Conservation (phyloP, 2,888 invertebrate genomes). For the Campoplex nolae region DNA sequence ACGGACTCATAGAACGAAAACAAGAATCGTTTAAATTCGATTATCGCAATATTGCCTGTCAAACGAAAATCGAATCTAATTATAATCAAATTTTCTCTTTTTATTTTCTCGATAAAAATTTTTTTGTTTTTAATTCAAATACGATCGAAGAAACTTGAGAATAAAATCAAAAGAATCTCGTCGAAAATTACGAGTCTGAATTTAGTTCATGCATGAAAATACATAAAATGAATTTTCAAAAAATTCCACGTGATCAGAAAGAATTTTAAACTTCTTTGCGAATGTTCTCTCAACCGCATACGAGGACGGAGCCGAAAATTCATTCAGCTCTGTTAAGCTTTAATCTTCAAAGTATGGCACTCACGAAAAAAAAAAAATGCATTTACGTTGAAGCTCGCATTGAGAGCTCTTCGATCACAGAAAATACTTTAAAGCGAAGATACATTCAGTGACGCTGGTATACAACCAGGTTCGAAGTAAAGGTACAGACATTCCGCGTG, state of each 20-base stretch:
- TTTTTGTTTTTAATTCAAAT: not conserved
- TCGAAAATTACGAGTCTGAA: too few species aligned
- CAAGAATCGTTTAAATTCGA: not conserved
- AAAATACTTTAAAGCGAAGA: not conserved
- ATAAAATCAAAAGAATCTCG: too few species aligned
- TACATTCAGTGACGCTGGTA: not conserved
- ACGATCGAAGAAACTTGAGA: not conserved
- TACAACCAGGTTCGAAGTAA: not conserved
- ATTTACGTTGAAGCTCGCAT: not conserved
- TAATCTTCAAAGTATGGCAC: constrained; percentile 22
- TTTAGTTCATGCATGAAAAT: too few species aligned
- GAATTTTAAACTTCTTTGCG: not conserved
- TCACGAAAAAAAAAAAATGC: not conserved
- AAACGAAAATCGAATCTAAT: not conserved
- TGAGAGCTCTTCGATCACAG: constrained; percentile 24
- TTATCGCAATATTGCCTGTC: not conserved
- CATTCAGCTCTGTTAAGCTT: not conserved
- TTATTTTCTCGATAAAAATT: not conserved
- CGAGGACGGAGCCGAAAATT: not conserved
- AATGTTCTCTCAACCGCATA: not conserved
- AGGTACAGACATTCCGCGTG: not conserved
- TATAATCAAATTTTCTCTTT: not conserved
- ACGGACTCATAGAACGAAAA: not conserved
- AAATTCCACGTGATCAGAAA: not conserved
- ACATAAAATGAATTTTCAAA: too few species aligned